These are phyloP conservation scores for Corapipo altera DNA, from an alignment of 2,113 vertebrate genomes.

Conservation along the genomic window DNA sequence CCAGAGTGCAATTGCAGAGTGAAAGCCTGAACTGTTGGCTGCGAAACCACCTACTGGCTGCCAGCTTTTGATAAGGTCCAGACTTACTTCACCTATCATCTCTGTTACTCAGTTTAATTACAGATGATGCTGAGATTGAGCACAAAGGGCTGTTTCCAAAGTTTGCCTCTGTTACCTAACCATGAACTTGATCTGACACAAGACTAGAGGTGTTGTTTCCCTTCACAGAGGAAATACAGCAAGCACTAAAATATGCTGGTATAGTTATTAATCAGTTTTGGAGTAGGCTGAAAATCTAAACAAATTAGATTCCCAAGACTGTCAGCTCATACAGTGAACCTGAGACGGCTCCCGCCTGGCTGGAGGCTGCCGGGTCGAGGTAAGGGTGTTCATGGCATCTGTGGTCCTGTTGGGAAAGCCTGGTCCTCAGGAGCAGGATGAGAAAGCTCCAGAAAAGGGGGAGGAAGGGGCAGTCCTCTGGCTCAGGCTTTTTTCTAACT, in stretches of 20 bases:
- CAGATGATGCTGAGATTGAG: background rate
- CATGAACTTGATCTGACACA: background rate
- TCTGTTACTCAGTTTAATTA: background rate
- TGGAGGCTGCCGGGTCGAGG: background rate
- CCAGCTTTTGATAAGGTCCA: background rate
- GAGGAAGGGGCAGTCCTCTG: background rate
- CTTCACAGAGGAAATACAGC: background rate
- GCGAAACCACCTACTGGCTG: background rate
- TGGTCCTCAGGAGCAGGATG: background rate
- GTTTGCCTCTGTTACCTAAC: background rate
- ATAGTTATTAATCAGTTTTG: background rate
- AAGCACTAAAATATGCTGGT: background rate
- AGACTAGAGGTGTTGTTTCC: background rate
- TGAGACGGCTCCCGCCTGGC: background rate
- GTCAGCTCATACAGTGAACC: rapidly evolving
- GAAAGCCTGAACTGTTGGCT: background rate
- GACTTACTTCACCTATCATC: background rate
- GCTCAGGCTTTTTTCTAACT: background rate
- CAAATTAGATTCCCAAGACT: background rate
- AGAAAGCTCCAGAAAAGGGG: background rate
- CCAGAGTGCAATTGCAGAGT: background rate
- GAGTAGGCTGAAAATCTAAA: background rate
- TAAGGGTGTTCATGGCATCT: background rate
- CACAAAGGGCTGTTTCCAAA: background rate
- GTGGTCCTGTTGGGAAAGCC: background rate